Percentiles rank a stretch among this genome's conserved stretches.
These are phyloP conservation scores for Arremon brunneinucha DNA, from an alignment of 2,797 vertebrate genomes.

Conservation along the genomic window DNA sequence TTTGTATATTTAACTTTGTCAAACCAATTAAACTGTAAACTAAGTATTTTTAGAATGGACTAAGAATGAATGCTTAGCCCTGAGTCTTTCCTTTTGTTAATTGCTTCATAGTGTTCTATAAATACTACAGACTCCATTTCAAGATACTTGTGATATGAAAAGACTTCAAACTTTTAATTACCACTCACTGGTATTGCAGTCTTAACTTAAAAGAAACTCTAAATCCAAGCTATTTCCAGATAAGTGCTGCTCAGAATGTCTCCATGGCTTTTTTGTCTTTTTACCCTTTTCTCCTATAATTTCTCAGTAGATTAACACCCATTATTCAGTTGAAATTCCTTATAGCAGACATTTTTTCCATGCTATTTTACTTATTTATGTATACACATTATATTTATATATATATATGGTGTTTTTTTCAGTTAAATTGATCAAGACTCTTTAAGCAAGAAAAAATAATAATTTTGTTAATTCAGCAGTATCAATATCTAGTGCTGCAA, in stretches of 20 bases:
- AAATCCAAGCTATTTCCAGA: background rate
- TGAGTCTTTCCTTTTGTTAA: background rate
- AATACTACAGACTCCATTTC: constrained; percentile 3
- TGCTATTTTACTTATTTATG: background rate
- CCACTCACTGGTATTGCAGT: background rate
- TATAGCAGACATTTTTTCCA: background rate
- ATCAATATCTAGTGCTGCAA: background rate
- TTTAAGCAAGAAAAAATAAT: background rate
- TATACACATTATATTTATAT: background rate
- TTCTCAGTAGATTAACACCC: background rate
- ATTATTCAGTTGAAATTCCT: background rate
- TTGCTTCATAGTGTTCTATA: background rate
- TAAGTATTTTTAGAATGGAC: constrained; percentile 10
- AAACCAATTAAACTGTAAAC: constrained; percentile 4
- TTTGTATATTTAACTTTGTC: background rate
- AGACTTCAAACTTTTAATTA: constrained; percentile 16
- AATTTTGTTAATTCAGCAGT: background rate
- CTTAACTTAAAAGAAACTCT: background rate
- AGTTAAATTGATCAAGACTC: background rate
- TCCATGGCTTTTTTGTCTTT: background rate
- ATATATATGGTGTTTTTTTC: background rate
- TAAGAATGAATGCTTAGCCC: background rate
- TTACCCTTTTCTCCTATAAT: background rate
- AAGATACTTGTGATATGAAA: constrained; percentile 1
- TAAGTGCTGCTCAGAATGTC: background rate